Conservation (phyloP, 2,797 vertebrate species). For the Presbytis comata region DNA sequence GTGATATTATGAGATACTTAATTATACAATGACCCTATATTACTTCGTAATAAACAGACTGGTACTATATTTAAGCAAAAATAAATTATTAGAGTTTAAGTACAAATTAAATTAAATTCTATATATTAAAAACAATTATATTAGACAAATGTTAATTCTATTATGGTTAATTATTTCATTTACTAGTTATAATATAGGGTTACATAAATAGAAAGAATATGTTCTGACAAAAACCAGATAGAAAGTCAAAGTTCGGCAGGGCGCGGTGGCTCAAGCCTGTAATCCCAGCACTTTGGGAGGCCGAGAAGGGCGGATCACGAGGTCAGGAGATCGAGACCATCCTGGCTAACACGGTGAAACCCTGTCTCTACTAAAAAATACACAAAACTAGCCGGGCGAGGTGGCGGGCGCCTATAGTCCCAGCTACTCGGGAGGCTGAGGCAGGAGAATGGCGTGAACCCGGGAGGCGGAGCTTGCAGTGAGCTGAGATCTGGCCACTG, state of each 20-base stretch:
- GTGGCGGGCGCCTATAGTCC: too few relatives aligned
- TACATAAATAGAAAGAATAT: neutral
- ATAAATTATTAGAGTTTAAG: neutral
- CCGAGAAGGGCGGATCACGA: too few relatives aligned
- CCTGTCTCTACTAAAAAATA: too few relatives aligned
- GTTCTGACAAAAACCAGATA: neutral
- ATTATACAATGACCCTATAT: neutral
- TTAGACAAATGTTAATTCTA: neutral
- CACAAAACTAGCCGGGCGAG: too few relatives aligned
- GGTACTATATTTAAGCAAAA: neutral
- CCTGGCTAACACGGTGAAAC: too few relatives aligned
- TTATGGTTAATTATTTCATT: neutral
- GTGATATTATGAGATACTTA: neutral
- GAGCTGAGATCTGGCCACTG: too few relatives aligned
- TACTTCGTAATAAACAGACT: neutral
- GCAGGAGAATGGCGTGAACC: too few relatives aligned
- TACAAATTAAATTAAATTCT: neutral
- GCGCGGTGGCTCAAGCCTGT: too few relatives aligned
- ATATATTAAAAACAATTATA: neutral
- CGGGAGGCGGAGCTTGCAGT: too few relatives aligned
- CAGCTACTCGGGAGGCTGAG: too few relatives aligned
- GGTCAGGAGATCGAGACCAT: too few relatives aligned
- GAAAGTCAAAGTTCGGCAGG: neutral
- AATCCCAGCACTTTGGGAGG: too few relatives aligned
- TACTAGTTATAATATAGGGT: neutral